Base-by-base conservation (phyloP, 2,888 invertebrate species). In the Sesia apiformis region DNA sequence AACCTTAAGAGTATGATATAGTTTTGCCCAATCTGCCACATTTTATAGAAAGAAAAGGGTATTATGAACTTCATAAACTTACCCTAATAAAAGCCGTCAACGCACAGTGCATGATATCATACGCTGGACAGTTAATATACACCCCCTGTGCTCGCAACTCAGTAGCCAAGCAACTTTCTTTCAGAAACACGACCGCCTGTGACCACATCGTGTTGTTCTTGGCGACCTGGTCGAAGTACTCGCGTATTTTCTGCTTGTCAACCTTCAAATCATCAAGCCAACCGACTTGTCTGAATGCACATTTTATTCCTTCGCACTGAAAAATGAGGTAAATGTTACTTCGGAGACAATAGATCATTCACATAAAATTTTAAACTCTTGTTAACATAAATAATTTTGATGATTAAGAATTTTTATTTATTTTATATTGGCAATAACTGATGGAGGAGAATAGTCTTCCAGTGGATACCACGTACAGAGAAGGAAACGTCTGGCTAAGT, bases 271-370 rank as follows among this genome's bases (percentile, higher is more conserved):
- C 58, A 53, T 50, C 42, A 38, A 76, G 57, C 81, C 79, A 85
- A 3, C 77, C 75, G 0, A 70, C 62, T 42, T 80, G 70, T 4
- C 64, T 65, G 63, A 78, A 84, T 5, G 76, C 40, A 59, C 86
- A 85, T 3, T 69, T 80, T 41, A 75, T 55, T 39, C 42, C 60
- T 1, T 77, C 78, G 53, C 86, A 86, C 86, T 86, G 69, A 7
- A 74, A 73, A 40, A n/a, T n/a, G 4, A 53, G 2, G 8, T 23
- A 23, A 23, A 23, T 23, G 23, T 23, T 23, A 23, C 23, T 23
- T 23, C 23, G 2, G 2, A 23, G 23, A 23, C 23, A 23, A 23
- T 23, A 23, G 23, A 23, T 23, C 23, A 23, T 23, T 23, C 23
- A 23, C 23, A 23, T 23, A 23, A 23, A 23, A 23, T 23, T 23